A percentile compares a stretch with the other conserved stretches of the same genome.
Conservation (phyloP, 2,113 vertebrate genomes). For the Pituophis catenifer region DNA sequence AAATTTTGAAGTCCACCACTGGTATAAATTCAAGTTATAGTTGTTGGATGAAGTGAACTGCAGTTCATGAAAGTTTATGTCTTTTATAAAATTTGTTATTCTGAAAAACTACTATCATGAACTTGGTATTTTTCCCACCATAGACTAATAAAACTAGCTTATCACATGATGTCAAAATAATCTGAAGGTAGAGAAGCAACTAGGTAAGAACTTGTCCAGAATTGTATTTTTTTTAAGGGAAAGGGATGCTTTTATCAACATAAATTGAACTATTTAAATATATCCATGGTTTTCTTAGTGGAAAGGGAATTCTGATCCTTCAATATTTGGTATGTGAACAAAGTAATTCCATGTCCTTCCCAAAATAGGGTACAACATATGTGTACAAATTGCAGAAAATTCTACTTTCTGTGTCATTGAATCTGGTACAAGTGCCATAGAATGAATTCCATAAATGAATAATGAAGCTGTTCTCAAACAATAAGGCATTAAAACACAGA, state of each 20-base stretch:
- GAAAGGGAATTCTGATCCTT: neutral
- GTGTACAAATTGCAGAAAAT: neutral
- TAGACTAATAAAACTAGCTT: neutral
- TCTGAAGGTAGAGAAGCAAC: neutral
- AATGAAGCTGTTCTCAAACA: constrained; percentile 40
- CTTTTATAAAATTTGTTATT: neutral
- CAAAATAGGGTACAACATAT: neutral
- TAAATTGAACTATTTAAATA: neutral
- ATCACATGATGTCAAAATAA: neutral
- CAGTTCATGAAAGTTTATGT: neutral
- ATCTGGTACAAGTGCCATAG: constrained; percentile 34
- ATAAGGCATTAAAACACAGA: constrained; percentile 48
- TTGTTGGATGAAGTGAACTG: neutral
- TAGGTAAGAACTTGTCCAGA: neutral
- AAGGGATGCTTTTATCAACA: neutral
- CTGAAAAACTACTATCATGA: neutral
- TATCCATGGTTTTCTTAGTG: neutral
- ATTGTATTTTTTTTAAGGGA: neutral
- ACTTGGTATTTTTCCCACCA: neutral
- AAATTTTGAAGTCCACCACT: too few relatives aligned
- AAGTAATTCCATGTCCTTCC: neutral
- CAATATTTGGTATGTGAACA: neutral
- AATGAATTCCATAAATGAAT: constrained; percentile 43
- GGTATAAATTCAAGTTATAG: neutral
- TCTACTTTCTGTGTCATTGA: constrained; percentile 23